A percentile compares a stretch with the other conserved stretches of the same genome.
Conservation (phyloP, 2,888 invertebrate genomes). For the Callimorpha dominula region DNA sequence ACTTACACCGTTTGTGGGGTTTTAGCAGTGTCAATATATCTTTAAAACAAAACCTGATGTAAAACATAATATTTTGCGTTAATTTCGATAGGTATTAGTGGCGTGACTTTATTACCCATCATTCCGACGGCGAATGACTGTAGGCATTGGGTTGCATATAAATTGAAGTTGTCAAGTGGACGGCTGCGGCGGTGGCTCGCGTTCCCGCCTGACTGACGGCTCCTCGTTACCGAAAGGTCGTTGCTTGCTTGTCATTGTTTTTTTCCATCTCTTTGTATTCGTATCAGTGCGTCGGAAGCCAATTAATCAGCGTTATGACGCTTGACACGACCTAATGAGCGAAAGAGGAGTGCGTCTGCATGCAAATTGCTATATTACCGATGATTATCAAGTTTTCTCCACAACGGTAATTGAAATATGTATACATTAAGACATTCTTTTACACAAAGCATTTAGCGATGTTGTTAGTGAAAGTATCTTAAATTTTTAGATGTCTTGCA, state of each 20-base stretch:
- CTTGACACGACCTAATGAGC: constrained; percentile 79
- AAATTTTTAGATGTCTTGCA: background rate
- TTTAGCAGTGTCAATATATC: background rate
- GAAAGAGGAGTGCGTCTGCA: constrained; percentile 50
- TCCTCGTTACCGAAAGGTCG: constrained; percentile 82
- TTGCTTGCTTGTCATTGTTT: constrained; percentile 67
- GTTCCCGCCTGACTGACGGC: constrained; percentile 71
- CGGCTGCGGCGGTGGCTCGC: constrained; percentile 40
- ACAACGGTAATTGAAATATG: constrained; percentile 32
- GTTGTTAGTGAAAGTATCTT: background rate
- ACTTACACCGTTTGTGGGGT: background rate
- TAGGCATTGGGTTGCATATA: constrained; percentile 72
- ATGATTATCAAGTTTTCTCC: constrained; percentile 38
- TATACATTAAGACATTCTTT: background rate
- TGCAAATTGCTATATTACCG: constrained; percentile 58
- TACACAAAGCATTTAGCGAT: background rate
- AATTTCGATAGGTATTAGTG: constrained; percentile 15
- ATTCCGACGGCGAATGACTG: constrained; percentile 59
- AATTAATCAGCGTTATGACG: constrained; percentile 84
- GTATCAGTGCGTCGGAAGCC: constrained; percentile 67
- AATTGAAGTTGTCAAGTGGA: constrained; percentile 76
- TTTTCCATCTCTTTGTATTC: constrained; percentile 62
- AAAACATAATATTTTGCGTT: background rate
- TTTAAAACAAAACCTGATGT: background rate
- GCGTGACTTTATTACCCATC: constrained; percentile 62